These are phyloP conservation scores for Teleiodes luculella DNA, from an alignment of 2,888 invertebrate species.

Conservation along the genomic window DNA sequence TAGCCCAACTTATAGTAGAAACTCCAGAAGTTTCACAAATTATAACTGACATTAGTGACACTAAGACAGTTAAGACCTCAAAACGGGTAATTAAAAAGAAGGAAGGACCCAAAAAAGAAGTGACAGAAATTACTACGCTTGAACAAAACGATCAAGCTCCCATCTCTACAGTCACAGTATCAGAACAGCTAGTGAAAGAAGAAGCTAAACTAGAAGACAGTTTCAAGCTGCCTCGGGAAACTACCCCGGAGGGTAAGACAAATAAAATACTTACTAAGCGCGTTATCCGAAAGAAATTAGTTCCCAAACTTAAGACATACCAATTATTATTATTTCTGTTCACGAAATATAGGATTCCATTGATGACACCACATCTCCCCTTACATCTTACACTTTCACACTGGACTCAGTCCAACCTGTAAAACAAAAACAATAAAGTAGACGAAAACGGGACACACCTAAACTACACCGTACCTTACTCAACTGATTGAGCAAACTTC, in stretches of 20 bases:
- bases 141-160: slow-evolving; percentile 37
- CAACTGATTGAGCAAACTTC: slow-evolving; percentile 26
- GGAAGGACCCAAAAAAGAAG: slow-evolving; percentile 43
- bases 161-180: slow-evolving; percentile 18
- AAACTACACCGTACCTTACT: slow-evolving; percentile 15
- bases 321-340: no score
- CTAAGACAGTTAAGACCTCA: slow-evolving; percentile 24
- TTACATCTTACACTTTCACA: slow-evolving; percentile 22
- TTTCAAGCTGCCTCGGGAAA: slow-evolving; percentile 28
- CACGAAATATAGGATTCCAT: slow-evolving; percentile 31
- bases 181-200: slow-evolving; percentile 35
- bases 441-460: no score
- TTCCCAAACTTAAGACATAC: slow-evolving; percentile 39
- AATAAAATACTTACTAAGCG: slow-evolving; percentile 32
- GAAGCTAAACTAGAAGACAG: slow-evolving; percentile 25
- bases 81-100: slow-evolving; percentile 43
- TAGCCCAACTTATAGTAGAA: slow-evolving; percentile 26
- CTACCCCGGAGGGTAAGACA: background rate
- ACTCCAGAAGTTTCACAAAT: slow-evolving; percentile 36
- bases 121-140: slow-evolving; percentile 46
- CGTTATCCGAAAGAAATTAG: slow-evolving; percentile 13
- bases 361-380: slow-evolving; percentile 34
- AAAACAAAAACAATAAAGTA: no score
- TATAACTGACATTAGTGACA: slow-evolving; percentile 20
- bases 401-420: no score